Evolutionary conservation across 2,113 vertebrate species (phyloP), one percentile per base, ranked within the genome.

Genomic region (Brienomyrus brachyistius): DNA sequence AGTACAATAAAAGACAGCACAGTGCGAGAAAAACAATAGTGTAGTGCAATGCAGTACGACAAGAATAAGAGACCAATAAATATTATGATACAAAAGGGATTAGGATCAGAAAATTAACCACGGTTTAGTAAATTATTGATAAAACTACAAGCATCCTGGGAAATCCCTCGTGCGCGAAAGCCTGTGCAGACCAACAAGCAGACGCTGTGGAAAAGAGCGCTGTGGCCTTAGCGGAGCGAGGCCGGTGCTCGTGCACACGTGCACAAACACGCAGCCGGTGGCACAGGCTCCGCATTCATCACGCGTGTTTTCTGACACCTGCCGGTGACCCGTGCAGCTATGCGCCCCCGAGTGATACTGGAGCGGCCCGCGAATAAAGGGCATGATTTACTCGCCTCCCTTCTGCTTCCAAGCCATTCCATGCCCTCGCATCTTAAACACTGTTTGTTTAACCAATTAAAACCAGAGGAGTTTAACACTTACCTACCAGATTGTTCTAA

Each of bases 241-340:
- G 70, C 51, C 56, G 31, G 51, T 51, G 47, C 50, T 56, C 74
- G 19, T 51, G 50, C 88, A 77, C 40, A 88, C 88, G 70, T 89
- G 62, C 56, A 89, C n/a, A 89, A 89, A 83, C 88, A 83, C 48
- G 31, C 52, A 35, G 48, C 74, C 88, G 23, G 31, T 50, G 43
- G 40, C 15, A 89, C 88, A 88, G 66, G 31, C 88, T 83, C 40
- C 27, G n/a, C 88, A 89, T 89, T 89, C 70, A 88, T 77, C 47
- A 80, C 9, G 62, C 45, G 11, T 89, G 70, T 88, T 89, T 89
- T 89, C 88, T 89, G 74, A 82, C 88, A 89, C 21, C 21, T 89
- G n/a, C 51, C 50, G 51, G 27, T 89, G 88, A 89, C 70, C 70
- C 70, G n/a, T 82, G 27, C 35, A 80, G 27, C 35, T 82, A 45